phyloP scores from a whole-genome alignment of 2,888 invertebrate species.

The Matsumyia berberina region DNA sequence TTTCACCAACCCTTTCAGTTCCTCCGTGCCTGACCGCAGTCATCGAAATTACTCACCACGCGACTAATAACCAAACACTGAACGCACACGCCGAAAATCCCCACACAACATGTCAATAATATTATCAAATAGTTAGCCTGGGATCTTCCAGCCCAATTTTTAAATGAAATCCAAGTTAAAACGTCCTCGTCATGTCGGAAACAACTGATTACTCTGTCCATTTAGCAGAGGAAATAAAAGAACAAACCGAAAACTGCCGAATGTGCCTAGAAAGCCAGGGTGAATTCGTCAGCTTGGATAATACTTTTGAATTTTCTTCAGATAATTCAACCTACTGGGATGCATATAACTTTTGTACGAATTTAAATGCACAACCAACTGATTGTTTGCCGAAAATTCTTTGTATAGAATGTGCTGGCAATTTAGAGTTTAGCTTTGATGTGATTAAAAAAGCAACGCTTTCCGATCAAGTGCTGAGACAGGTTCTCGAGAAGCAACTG shows the following conservation, averaged over 20 bases:
- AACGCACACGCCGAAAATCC: not conserved
- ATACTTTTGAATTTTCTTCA: slow-evolving; percentile 28
- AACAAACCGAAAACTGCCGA: slow-evolving; percentile 67
- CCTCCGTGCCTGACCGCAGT: not conserved
- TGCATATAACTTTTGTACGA: slow-evolving; percentile 73
- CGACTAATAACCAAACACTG: not conserved
- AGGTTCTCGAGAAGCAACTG: slow-evolving; percentile 18
- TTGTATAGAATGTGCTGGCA: slow-evolving; percentile 69
- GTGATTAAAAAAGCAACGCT: slow-evolving; percentile 68
- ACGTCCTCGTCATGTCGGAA: not conserved
- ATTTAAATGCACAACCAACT: slow-evolving; percentile 63
- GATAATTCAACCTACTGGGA: slow-evolving; percentile 57
- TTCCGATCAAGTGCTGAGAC: slow-evolving; percentile 60
- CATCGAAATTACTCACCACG: not conserved
- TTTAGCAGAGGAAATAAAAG: slow-evolving; percentile 6
- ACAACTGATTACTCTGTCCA: not conserved
- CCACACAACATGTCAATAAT: not conserved
- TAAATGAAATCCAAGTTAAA: slow-evolving; percentile 11
- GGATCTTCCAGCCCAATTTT: too few species aligned
- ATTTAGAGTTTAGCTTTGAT: slow-evolving; percentile 57
- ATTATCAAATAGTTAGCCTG: not conserved
- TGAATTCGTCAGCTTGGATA: slow-evolving; percentile 75
- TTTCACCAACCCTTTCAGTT: too few species aligned
- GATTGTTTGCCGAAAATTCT: slow-evolving; percentile 76
- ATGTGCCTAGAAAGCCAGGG: slow-evolving; percentile 70